These are phyloP conservation scores for Auanema freiburgensis DNA, from an alignment of 2,888 invertebrate species.

Conservation along the genomic window DNA sequence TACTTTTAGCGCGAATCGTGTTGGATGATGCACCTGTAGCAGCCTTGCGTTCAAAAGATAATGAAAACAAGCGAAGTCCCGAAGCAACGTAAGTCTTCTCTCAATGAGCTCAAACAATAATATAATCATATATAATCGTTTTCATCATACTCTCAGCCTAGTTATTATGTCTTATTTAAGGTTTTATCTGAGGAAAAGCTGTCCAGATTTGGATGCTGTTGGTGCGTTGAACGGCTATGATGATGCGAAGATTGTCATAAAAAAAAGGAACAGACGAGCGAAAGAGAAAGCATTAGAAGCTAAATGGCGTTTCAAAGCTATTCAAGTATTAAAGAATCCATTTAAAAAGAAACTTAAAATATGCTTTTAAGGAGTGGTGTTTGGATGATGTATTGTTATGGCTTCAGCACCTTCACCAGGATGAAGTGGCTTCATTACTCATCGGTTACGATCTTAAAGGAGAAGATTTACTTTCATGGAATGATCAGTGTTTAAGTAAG, in stretches of 20 bases:
- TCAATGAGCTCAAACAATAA: neutral
- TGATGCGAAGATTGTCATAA: conserved; percentile 28
- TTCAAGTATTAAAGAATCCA: conserved; percentile 16
- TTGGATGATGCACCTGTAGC: conserved; percentile 28
- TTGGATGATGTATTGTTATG: conserved; percentile 50
- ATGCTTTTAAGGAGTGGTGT: conserved; percentile 36
- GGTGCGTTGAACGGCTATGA: conserved; percentile 20
- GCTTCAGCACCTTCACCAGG: conserved; percentile 46
- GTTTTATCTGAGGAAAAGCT: conserved; percentile 40
- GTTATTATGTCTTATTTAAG: conserved; percentile 14
- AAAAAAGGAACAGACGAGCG: conserved; percentile 33
- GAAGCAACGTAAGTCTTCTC: neutral
- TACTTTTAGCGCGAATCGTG: conserved; percentile 30
- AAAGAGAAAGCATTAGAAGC: conserved; percentile 37
- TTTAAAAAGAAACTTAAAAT: neutral
- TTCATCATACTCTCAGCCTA: neutral
- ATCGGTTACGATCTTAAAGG: conserved; percentile 51
- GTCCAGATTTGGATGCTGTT: conserved; percentile 37
- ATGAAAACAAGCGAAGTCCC: conserved; percentile 11
- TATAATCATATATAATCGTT: neutral
- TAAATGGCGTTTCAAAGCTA: conserved; percentile 31
- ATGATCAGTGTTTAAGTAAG: conserved; percentile 32
- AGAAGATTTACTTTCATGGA: conserved; percentile 43
- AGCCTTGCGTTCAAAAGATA: conserved; percentile 8
- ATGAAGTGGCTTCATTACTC: conserved; percentile 45